Base-by-base conservation (phyloP, 1,140 invertebrate species). In the Drosophila orosa region DNA sequence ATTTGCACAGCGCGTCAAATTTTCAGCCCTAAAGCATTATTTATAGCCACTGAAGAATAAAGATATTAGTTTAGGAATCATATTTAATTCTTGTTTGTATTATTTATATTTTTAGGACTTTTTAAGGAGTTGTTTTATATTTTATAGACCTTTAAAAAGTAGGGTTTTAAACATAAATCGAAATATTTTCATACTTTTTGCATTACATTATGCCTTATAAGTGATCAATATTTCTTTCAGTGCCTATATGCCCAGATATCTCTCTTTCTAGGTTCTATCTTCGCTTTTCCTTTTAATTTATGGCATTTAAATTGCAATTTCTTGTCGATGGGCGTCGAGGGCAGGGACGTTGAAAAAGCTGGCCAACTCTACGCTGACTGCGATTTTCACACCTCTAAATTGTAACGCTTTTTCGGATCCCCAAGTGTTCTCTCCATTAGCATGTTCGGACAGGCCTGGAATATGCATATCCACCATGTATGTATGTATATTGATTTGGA, bases 231-330 rank as follows among this genome's bases (percentile, higher is more conserved):
- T 33, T 35, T 54, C 4, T 35, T 35, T n/a, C 29, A 54, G 50
- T 54, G 50, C 0, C 12, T 9, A 42, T 31, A 25, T 33, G 10
- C 13, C n/a, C 10, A 10, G 22, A 60, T 54, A 52, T 50, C 56
- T 69, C 42, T 56, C 40, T 59, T 19, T 40, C n/a, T 45, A 42
- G 50, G 63, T 44, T 78, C 50, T 62, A 79, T 80, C 74, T 68
- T 56, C 58, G 72, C 76, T 84, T 84, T 80, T 79, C 73, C 71
- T 79, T 67, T 81, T 68, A 90, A 90, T 90, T 90, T 90, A 90
- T 90, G 71, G 81, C 78, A 77, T 86, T 90, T 90, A 86, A 90
- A 90, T 90, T 86, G 86, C 87, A 82, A 90, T 90, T 90, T 86
- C 85, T 86, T 90, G 81, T 90, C 75, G 31, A 31, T 47, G 50